These are phyloP conservation scores for Eurypyga helias DNA, from an alignment of 2,113 vertebrate genomes.

Conservation along the genomic window DNA sequence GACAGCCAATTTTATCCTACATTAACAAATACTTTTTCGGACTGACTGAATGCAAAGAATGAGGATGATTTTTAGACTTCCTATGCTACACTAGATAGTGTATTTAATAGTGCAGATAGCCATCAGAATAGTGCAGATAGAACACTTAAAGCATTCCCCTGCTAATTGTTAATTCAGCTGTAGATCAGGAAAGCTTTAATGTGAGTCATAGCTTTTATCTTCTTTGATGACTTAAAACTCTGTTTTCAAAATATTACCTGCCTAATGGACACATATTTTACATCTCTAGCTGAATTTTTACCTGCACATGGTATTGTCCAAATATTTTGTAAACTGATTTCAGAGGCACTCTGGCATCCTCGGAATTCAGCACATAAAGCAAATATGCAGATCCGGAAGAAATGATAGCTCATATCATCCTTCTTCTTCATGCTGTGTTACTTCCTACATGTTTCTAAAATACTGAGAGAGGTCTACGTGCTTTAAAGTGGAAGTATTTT, in stretches of 20 bases:
- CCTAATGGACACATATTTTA: slow-evolving; percentile 37
- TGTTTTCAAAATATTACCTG: slow-evolving; percentile 4
- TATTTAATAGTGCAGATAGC: slow-evolving; percentile 22
- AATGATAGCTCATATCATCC: not conserved
- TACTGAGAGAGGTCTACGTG: not conserved
- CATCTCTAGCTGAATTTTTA: not conserved
- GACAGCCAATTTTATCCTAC: not conserved
- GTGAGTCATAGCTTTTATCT: slow-evolving; percentile 57
- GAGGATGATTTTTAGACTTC: slow-evolving; percentile 3
- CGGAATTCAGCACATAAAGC: not conserved
- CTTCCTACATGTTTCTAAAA: not conserved
- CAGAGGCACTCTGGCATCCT: not conserved
- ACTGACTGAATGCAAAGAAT: not conserved
- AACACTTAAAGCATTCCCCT: not conserved
- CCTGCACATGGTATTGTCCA: not conserved
- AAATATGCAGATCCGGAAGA: not conserved
- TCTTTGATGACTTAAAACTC: slow-evolving; percentile 56
- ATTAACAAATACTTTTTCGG: not conserved
- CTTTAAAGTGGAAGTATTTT: not conserved
- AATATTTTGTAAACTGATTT: not conserved
- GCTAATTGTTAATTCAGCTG: slow-evolving; percentile 47
- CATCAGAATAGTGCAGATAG: not conserved
- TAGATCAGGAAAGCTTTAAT: slow-evolving; percentile 20
- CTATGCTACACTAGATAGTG: not conserved
- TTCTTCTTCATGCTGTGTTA: not conserved